phyloP scores from a whole-genome alignment of 1,140 invertebrate species.

The Zelostemma sp. region DNA sequence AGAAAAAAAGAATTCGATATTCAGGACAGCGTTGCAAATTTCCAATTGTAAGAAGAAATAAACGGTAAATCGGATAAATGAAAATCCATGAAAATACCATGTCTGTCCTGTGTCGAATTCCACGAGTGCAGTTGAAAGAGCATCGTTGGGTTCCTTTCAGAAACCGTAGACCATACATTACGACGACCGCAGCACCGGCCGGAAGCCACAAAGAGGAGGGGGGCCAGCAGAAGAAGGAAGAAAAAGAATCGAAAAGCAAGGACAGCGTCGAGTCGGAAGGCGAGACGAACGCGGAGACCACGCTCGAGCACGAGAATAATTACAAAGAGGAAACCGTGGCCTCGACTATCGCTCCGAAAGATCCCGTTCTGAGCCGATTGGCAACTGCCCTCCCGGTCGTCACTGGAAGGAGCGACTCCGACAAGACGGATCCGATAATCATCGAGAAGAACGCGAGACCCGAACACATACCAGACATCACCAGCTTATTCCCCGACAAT shows the following conservation, averaged over 20 bases:
- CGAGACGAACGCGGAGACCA: conserved; percentile 26
- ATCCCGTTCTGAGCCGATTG: conserved; percentile 45
- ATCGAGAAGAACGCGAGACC: conserved; percentile 45
- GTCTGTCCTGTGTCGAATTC: conserved; percentile 9
- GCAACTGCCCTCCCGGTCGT: conserved; percentile 20
- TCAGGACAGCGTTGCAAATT: no score
- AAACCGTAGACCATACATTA: conserved; percentile 62
- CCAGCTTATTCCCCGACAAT: conserved; percentile 60
- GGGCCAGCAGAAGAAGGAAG: conserved; percentile 24
- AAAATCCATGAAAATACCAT: no score
- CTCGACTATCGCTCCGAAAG: conserved; percentile 30
- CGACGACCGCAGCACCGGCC: conserved; percentile 61
- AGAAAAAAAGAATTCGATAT: no score
- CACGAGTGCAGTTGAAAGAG: conserved; percentile 5
- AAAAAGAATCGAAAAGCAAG: conserved; percentile 25
- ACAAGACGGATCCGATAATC: conserved; percentile 27
- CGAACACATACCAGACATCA: conserved; percentile 61
- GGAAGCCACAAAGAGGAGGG: conserved; percentile 56
- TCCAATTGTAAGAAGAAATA: no score
- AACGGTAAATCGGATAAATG: no score
- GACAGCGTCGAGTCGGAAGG: conserved; percentile 7
- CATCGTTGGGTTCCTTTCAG: conserved; percentile 37
- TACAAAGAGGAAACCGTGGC: conserved; percentile 25
- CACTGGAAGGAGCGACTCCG: conserved; percentile 20
- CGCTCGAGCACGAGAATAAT: conserved; percentile 9